Base-by-base conservation (phyloP, 1,140 invertebrate species). In the Danaus melanippus region DNA sequence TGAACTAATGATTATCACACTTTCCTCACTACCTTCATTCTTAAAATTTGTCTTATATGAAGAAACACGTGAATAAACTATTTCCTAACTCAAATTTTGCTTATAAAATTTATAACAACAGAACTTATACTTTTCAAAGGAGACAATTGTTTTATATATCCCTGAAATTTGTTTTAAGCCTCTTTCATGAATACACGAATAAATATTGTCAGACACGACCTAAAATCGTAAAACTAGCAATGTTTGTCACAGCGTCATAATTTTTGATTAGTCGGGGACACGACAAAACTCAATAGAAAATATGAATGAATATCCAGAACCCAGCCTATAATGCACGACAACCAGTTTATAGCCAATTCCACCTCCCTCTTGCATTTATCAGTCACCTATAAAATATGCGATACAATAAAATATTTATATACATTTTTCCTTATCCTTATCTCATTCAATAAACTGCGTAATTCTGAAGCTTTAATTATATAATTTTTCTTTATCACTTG, bases 151-250 rank as follows among this genome's bases (percentile, higher is more conserved):
- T 9, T 40, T 43, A 21, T 45, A 51, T 44, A 40, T 44, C 8
- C 5, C 42, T 44, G 42, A 44, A 44, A 46, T 32, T 9, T n/a
- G 42, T 44, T 43, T 12, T 4, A 49, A 46, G 43, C 32, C 54
- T 56, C 46, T 49, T 43, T 10, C 15, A 47, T 47, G 46, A 47
- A 59, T 53, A 68, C 56, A 58, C 60, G 52, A 67, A 71, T 68
- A 67, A 65, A 58, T 71, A 68, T 60, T 66, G 63, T 66, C 48
- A 64, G 61, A 68, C 66, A 68, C 62, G 61, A 68, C 56, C 61
- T 12, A 53, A 45, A 48, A 47, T 58, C 57, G 55, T 66, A 66
- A 71, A 71, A 66, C 63, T 71, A 71, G 63, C 60, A 62, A 65
- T 60, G 57, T 56, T 63, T 56, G 53, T 53, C 52, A 62, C 58